Evolutionary conservation across 1,140 invertebrate species (phyloP).

Genomic region (Zaprionus capensis): DNA sequence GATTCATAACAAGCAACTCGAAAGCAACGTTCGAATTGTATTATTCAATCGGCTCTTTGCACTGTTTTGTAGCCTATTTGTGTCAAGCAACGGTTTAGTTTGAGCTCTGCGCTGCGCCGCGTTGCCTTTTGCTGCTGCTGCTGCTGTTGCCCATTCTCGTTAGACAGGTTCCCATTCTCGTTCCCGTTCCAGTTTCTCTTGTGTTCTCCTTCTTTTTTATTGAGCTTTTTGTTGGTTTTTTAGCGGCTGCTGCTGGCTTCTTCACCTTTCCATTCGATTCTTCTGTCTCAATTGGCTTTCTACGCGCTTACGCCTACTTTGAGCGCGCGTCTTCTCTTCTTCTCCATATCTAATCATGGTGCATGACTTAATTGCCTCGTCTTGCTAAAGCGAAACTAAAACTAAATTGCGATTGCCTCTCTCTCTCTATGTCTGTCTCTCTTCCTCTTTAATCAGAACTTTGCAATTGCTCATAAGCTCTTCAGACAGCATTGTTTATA

Average conservation of each 20-base stretch:
- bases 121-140: conserved; percentile 24
- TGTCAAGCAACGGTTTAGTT: conserved; percentile 78
- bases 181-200: conserved; percentile 34
- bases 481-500: conserved; percentile 64
- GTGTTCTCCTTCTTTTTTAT: conserved; percentile 9
- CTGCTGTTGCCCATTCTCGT: conserved; percentile 62
- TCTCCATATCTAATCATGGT: conserved; percentile 28
- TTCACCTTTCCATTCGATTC: conserved; percentile 26
- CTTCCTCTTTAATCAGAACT: conserved; percentile 32
- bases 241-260: neutral
- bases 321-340: neutral
- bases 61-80: conserved; percentile 66
- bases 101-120: conserved; percentile 38
- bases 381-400: neutral
- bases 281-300: conserved; percentile 36
- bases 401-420: neutral
- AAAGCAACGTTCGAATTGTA: conserved; percentile 39
- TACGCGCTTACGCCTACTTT: conserved; percentile 40
- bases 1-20: conserved; percentile 35
- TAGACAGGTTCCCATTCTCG: conserved; percentile 60
- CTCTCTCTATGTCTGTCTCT: conserved; percentile 26
- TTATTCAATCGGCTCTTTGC: conserved; percentile 60
- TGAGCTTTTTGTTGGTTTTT: conserved; percentile 12
- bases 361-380: conserved; percentile 34
- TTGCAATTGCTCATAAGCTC: conserved; percentile 32